These are phyloP conservation scores for Synanthedon andrenaeformis DNA, from an alignment of 2,888 invertebrate species.

Conservation along the genomic window DNA sequence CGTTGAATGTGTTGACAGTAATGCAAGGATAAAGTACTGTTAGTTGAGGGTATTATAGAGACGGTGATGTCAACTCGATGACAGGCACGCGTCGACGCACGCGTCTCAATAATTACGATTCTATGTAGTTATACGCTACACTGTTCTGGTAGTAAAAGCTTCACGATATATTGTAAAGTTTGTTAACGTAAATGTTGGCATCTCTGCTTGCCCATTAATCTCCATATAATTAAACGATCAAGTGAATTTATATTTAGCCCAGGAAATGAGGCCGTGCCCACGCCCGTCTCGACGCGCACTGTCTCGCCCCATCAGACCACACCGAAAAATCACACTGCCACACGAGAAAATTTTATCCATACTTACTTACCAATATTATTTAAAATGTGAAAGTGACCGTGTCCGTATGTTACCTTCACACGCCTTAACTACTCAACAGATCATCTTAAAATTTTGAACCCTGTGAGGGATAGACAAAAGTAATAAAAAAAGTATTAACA, in stretches of 20 bases:
- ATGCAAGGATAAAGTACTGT: too few species aligned
- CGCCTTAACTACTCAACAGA: too few species aligned
- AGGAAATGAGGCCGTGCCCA: constrained; percentile 58
- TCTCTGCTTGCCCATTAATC: constrained; percentile 59
- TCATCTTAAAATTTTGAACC: neutral
- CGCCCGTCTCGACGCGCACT: constrained; percentile 28
- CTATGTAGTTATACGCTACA: constrained; percentile 5
- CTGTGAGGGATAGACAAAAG: too few species aligned
- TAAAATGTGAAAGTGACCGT: too few species aligned
- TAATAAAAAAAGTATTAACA: too few species aligned
- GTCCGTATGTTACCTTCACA: too few species aligned
- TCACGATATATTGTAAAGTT: constrained; percentile 41
- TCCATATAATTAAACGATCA: constrained; percentile 70
- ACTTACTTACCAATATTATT: neutral
- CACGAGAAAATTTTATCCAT: neutral
- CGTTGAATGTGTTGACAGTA: too few species aligned
- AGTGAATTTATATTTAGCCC: constrained; percentile 67
- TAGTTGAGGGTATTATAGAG: too few species aligned
- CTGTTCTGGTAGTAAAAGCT: constrained; percentile 24
- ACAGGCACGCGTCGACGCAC: neutral
- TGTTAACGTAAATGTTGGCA: constrained; percentile 58
- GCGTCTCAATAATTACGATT: neutral
- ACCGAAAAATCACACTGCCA: constrained; percentile 21
- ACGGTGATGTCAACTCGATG: neutral
- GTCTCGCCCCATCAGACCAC: constrained; percentile 32